Evolutionary conservation across 2,797 vertebrate species (phyloP), one percentile per base, ranked within the genome.

Genomic region (Eutrigla gurnardus): DNA sequence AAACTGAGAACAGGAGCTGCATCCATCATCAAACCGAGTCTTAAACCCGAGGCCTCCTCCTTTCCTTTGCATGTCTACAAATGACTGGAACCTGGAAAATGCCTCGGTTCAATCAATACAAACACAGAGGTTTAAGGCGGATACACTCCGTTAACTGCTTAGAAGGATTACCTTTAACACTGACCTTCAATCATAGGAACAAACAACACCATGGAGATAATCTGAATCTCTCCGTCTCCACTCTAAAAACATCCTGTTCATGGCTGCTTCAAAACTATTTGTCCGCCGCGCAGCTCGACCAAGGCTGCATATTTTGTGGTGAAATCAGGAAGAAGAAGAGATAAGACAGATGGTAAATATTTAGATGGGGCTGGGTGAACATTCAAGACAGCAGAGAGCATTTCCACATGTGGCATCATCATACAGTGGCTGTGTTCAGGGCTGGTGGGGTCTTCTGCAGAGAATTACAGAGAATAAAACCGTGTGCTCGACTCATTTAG

Each of bases 321-420:
- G 67, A 75, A 78, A 75, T 65, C 60, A 42, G 25, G 25, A 10
- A 65, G 62, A 39, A 49, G 67, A 53, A 50, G 53, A 67, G 71
- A 82, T 65, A 69, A 82, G 73, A 79, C 50, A 5, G 25, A 54
- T 65, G 50, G 50, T 80, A 89, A 89, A 90, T 87, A 89, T 88
- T 79, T 88, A 80, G 74, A 87, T 58, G 67, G 66, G 46, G 73
- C 46, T 77, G 63, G 65, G 61, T 76, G 53, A 83, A 84, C 76
- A 84, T 46, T 58, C 36, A 75, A 74, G 49, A 59, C 62, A 65
- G 71, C 80, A 78, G 80, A 82, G 68, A 76, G 76, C 66, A 78
- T 77, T 86, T 80, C 81, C 85, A 91, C 84, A 90, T 88, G 88
- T 86, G 65, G 81, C 68, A 85, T 75, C 52, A 78, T 76, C 68